Base-by-base conservation (phyloP, 2,113 vertebrate genomes). In the Sander vitreus region DNA sequence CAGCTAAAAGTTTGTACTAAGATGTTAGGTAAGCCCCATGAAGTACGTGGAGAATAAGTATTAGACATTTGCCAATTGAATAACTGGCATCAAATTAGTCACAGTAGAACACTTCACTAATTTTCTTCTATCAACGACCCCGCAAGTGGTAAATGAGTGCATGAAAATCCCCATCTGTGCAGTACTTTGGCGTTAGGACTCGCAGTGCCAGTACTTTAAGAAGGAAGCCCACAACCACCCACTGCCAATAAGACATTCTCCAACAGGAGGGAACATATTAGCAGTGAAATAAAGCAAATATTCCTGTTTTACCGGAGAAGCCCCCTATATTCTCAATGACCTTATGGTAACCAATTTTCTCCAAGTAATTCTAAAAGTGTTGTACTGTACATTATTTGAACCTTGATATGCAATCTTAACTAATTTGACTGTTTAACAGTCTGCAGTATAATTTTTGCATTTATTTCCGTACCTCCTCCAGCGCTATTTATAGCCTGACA, bases 401-500 rank as follows among this genome's bases (percentile, higher is more conserved):
- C 5, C 47, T 6, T 13, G n/a, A 54, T 6, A 1, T 53, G 68
- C 18, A 14, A 48, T 21, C 55, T 59, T 18, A 14, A 27, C 53
- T 60, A 4, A 78, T 84, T 78, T 85, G 50, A 25, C 25, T 57
- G 23, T 51, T 77, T 74, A 50, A 76, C 70, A 53, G 39, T n/a
- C 1, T 27, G 36, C 83, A 68, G n/a, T 75, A 3, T 63, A 18
- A 59, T 27, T 83, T 88, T 90, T 90, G 80, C 90, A 87, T 92
- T 78, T 74, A 91, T 93, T 91, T 93, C 84, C 94, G 90, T 95
- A 94, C 93, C 92, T 93, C 92, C 88, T 93, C 76, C 92, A 73
- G 76, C 71, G 86, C 95, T 96, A 96, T 95, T 95, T 94, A 95
- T 96, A 96, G 95, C 84, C 85, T 78, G 87, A 83, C 87, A 88